phyloP scores from a whole-genome alignment of 1,140 invertebrate species.

The Lanistes nyassanus region DNA sequence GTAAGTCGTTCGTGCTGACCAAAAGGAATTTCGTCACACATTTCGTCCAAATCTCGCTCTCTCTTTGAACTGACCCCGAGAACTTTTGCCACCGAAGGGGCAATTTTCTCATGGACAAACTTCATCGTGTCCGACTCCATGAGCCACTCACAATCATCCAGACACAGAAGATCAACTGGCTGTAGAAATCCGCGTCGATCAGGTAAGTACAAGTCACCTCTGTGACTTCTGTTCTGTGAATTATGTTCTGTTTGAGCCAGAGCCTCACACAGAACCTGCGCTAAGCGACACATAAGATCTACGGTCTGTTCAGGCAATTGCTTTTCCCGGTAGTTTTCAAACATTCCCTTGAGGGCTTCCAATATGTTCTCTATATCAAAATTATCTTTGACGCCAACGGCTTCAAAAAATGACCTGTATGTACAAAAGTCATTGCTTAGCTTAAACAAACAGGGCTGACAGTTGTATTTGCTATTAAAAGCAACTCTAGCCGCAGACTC shows the following conservation, averaged over 20 bases:
- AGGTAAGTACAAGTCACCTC: conserved; percentile 25
- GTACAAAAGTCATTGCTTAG: conserved; percentile 5
- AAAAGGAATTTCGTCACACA: conserved; percentile 39
- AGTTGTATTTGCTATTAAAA: conserved; percentile 23
- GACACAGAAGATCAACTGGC: conserved; percentile 31
- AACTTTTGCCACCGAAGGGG: conserved; percentile 24
- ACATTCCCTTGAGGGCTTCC: conserved; percentile 3
- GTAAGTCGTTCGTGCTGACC: conserved; percentile 58
- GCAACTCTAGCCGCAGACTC: conserved; percentile 33
- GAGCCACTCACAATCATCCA: conserved; percentile 36
- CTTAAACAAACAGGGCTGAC: conserved; percentile 38
- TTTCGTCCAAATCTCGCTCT: conserved; percentile 21
- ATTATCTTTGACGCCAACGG: conserved; percentile 29
- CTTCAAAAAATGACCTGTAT: conserved; percentile 24
- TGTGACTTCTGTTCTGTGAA: background rate
- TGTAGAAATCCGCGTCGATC: conserved; percentile 25
- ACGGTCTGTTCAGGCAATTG: background rate
- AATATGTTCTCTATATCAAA: conserved; percentile 29
- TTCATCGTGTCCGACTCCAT: conserved; percentile 24
- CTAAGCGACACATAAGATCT: background rate
- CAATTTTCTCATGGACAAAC: conserved; percentile 39
- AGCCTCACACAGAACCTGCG: background rate
- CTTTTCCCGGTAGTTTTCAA: too few species aligned
- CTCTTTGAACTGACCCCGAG: conserved; percentile 45
- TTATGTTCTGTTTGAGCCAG: background rate